Percentiles rank a stretch among this genome's conserved stretches.
Conservation (phyloP, 2,113 vertebrate genomes). For the Sisor rabdophorus region DNA sequence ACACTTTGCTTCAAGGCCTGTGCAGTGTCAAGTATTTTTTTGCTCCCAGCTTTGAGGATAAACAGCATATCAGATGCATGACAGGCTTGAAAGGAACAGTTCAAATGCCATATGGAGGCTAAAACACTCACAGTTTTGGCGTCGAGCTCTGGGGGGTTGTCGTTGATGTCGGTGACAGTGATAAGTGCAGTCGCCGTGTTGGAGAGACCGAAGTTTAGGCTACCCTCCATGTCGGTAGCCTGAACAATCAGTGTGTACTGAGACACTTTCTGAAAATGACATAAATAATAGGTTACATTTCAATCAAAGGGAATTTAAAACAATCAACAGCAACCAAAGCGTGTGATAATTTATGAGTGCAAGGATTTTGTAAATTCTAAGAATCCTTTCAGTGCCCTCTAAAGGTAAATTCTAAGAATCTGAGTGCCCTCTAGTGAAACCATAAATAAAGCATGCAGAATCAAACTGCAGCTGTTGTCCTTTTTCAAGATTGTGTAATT, state of each 20-base stretch:
- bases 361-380: too few species aligned
- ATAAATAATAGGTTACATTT: background rate
- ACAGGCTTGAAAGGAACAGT: background rate
- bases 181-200: conserved; percentile 95
- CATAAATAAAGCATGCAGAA: too few species aligned
- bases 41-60: background rate
- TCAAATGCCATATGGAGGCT: background rate
- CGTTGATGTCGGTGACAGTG: conserved; percentile 89
- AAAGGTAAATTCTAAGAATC: too few species aligned
- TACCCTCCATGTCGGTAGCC: conserved; percentile 98
- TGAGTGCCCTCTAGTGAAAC: too few species aligned
- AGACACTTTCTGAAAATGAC: conserved; percentile 83
- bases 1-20: background rate
- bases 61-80: background rate
- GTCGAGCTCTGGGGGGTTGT: conserved; percentile 92
- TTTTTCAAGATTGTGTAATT: too few species aligned
- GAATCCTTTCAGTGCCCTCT: too few species aligned
- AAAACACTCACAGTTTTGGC: conserved; percentile 80
- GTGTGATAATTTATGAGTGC: too few species aligned
- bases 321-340: too few species aligned
- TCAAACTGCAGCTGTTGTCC: too few species aligned
- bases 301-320: too few species aligned
- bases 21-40: background rate
- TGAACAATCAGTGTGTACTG: conserved; percentile 93
- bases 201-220: conserved; percentile 91